Percentiles rank a stretch among this genome's conserved stretches.
Conservation (phyloP, 2,888 invertebrate species). For the Copidosoma aretas region DNA sequence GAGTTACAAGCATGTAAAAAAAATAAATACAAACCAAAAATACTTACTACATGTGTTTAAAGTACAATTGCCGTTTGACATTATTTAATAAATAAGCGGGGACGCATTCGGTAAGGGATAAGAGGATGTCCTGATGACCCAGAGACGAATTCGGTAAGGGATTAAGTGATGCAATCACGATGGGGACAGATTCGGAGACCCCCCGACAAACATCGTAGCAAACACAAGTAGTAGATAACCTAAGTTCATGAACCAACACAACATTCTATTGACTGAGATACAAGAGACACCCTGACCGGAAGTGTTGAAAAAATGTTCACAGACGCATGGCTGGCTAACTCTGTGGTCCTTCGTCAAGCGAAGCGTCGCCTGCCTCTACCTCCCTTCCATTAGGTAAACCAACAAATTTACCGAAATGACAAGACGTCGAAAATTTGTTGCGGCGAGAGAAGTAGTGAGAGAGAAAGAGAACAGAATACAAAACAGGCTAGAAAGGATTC, state of each 20-base stretch:
- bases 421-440: conserved; percentile 33
- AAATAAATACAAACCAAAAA: no score
- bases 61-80: no score
- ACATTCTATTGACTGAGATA: not conserved
- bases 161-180: no score
- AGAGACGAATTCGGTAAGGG: no score
- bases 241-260: not conserved
- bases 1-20: no score
- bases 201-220: no score
- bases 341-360: conserved; percentile 62
- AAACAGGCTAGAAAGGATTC: not conserved
- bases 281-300: conserved; percentile 50
- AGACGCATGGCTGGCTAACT: conserved; percentile 64
- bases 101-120: no score
- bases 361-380: conserved; percentile 63
- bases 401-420: conserved; percentile 42
- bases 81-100: no score
- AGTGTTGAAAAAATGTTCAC: conserved; percentile 61
- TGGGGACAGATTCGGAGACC: no score
- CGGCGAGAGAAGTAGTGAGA: conserved; percentile 36
- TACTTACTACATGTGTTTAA: no score
- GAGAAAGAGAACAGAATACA: conserved; percentile 22
- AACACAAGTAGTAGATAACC: no score
- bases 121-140: no score
- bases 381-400: conserved; percentile 62